Base-by-base conservation (phyloP, 2,797 vertebrate species). In the Darevskia mixta region DNA sequence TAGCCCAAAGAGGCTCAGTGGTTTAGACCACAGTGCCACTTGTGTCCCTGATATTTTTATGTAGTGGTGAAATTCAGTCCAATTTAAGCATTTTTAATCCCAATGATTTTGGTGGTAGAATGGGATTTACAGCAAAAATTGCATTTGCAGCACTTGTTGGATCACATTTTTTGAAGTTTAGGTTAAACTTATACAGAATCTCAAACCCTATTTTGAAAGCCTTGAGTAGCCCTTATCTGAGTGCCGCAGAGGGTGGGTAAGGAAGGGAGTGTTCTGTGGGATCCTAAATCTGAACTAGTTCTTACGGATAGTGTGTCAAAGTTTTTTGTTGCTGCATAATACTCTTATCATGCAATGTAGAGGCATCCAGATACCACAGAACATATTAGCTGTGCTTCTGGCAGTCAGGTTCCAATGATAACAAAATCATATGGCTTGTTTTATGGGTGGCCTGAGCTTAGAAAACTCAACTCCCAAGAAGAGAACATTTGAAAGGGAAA, bases 241-340 rank as follows among this genome's bases (percentile, higher is more conserved):
- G 35, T 35, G 8, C 20, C 18, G 27, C 41, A 77, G 32, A 49
- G 61, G 13, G 27, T 45, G 29, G 27, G 4, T 64, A 61, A 32
- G 9, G 55, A 10, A 71, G 49, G 45, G 67, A 73, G 5, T 20
- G 69, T 66, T 77, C 15, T 67, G 58, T 49, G 61, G 73, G 66
- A 77, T 88, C 25, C 81, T 66, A 86, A 83, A 87, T 92, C 92
- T 95, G 92, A 87, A 85, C 90, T 93, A 92, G 88, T 86, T 95
- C 88, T 87, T 90, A 77, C 88, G 86, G 43, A 64, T 87, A 86
- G 87, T 41, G 79, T 92, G 94, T 94, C 91, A 88, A 92, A 93
- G 94, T 79, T 38, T 17, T 90, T 92, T 91, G 88, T 91, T 89
- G 92, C 91, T 81, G 79, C 91, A 87, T 79, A 85, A 23, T 79